Percentiles rank a stretch among this genome's conserved stretches.
Evolutionary conservation across 2,113 vertebrate genomes (phyloP).

Genomic region (Psilopogon haemacephalus): DNA sequence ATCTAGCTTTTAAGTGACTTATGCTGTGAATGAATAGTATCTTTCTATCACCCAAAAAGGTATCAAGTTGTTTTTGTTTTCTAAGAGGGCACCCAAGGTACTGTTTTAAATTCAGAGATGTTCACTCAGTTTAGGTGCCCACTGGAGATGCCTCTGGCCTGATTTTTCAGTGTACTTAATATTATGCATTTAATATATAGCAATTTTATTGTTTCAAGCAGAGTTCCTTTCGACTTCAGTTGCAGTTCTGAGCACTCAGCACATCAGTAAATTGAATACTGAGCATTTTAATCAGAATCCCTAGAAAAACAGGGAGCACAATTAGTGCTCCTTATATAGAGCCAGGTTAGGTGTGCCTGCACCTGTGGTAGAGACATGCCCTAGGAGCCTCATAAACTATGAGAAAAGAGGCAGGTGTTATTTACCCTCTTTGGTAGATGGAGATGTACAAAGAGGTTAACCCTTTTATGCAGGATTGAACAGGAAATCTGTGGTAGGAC

Average conservation of each 20-base stretch:
- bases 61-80: neutral
- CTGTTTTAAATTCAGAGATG: neutral
- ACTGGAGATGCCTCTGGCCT: conserved; percentile 11
- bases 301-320: neutral
- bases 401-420: conserved; percentile 41
- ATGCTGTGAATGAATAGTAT: neutral
- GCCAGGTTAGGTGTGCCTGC: conserved; percentile 35
- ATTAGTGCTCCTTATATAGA: neutral
- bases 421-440: conserved; percentile 29
- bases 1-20: neutral
- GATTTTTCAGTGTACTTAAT: neutral
- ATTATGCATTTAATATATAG: neutral
- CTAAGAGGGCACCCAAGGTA: neutral
- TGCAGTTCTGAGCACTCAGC: neutral
- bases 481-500: conserved; percentile 30
- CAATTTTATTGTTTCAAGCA: neutral
- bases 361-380: conserved; percentile 38
- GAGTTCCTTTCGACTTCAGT: neutral
- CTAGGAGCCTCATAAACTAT: conserved; percentile 13
- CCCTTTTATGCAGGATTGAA: neutral
- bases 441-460: conserved; percentile 13
- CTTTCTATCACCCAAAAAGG: neutral
- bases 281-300: conserved; percentile 6
- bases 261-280: neutral
- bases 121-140: neutral